These are phyloP conservation scores for Colletes latitarsis DNA, from an alignment of 1,140 invertebrate species.

Conservation along the genomic window DNA sequence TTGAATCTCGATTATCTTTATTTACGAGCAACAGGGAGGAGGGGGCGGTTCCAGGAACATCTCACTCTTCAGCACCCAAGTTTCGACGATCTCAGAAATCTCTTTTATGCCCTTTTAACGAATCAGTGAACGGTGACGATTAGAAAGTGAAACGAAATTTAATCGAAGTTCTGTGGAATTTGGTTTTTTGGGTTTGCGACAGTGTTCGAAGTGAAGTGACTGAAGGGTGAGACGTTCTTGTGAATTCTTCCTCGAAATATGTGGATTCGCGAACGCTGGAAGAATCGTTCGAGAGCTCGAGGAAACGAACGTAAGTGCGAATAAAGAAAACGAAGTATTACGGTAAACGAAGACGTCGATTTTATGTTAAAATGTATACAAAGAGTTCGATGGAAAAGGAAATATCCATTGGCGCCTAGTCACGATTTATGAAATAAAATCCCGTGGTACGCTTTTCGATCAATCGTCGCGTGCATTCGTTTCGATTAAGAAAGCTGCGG, in stretches of 20 bases:
- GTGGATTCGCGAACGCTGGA: slow-evolving; percentile 13
- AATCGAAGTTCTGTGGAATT: not conserved
- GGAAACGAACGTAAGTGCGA: slow-evolving; percentile 22
- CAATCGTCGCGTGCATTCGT: not conserved
- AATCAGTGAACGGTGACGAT: not conserved
- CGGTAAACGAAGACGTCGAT: too few relatives aligned
- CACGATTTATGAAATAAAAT: not conserved
- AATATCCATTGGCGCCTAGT: not conserved
- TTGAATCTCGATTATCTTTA: not conserved
- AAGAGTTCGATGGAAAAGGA: not conserved
- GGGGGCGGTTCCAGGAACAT: not conserved
- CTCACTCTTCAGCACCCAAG: not conserved
- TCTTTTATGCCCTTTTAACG: too few relatives aligned
- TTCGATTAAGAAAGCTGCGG: not conserved
- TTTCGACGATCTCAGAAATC: not conserved
- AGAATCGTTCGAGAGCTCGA: slow-evolving; percentile 2
- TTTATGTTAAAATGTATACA: too few relatives aligned
- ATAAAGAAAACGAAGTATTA: too few relatives aligned
- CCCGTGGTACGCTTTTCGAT: not conserved
- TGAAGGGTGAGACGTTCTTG: not conserved
- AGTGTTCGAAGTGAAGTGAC: slow-evolving; percentile 9
- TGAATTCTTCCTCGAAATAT: not conserved
- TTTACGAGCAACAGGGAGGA: not conserved
- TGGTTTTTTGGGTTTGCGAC: not conserved
- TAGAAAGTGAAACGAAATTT: not conserved